Base-by-base conservation (phyloP, 2,888 invertebrate genomes). In the Oscheius onirici region DNA sequence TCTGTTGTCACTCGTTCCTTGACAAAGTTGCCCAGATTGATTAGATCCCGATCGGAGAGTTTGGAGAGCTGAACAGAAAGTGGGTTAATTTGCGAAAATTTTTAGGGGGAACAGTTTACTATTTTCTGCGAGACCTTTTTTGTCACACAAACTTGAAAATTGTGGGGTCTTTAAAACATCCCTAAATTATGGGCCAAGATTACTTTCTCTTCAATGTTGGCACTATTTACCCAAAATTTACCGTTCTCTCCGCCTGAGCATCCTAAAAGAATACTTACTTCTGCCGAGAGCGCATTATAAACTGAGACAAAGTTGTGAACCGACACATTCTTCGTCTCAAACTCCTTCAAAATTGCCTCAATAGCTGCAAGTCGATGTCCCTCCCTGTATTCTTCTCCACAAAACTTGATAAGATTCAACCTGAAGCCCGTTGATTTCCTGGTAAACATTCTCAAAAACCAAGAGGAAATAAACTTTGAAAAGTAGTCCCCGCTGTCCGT, bases 231-330 rank as follows among this genome's bases (percentile, higher is more conserved):
- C n/a, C n/a, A n/a, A n/a, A n/a, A n/a, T n/a, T n/a, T n/a, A n/a
- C n/a, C n/a, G n/a, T n/a, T n/a, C n/a, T n/a, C n/a, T n/a, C n/a
- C n/a, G n/a, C n/a, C n/a, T n/a, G n/a, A n/a, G n/a, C n/a, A n/a
- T n/a, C n/a, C n/a, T n/a, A n/a, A n/a, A n/a, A 44, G 13, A 28
- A 61, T n/a, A 26, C 13, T 15, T 57, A 60, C 69, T 40, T 69
- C 69, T 1, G 11, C 10, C 6, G 49, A 58, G 22, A 69, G 49
- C 8, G 51, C 13, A 54, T 70, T 70, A 24, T 61, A 70, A 10
- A 63, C 43, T 3, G 52, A 22, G 1, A 61, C 52, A 43, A 70
- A 70, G 41, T 43, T 20, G 22, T 70, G 61, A 3, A 60, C 44
- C 17, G 52, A 13, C 17, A 70, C 13, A 26, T 51, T n/a, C 15